Percentiles rank a stretch among this genome's conserved stretches.
These are phyloP conservation scores for Zaprionus camerounensis DNA, from an alignment of 1,140 invertebrate genomes.

Conservation along the genomic window DNA sequence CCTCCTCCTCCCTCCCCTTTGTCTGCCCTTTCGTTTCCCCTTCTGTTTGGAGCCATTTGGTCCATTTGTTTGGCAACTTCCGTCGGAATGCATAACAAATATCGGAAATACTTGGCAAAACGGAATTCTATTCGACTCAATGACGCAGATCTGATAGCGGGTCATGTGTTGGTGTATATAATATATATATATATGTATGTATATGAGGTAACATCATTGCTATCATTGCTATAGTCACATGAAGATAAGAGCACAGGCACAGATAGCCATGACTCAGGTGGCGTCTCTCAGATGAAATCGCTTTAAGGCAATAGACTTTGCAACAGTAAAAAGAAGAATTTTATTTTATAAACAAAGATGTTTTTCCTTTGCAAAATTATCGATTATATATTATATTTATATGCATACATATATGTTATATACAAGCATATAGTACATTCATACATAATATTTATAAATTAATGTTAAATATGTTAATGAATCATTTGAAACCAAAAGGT, in stretches of 20 bases:
- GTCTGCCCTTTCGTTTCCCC: neutral
- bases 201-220: neutral
- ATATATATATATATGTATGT: no score
- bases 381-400: no score
- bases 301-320: no score
- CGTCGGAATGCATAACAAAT: slow-evolving; percentile 16
- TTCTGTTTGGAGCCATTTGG: slow-evolving; percentile 6
- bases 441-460: no score
- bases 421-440: no score
- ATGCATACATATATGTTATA: no score
- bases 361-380: no score
- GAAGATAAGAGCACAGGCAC: neutral
- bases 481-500: no score
- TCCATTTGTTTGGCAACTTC: slow-evolving; percentile 23
- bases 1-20: neutral
- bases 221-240: neutral
- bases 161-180: neutral
- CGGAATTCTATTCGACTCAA: neutral
- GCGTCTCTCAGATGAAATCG: neutral
- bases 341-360: no score
- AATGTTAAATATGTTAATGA: no score
- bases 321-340: no score
- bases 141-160: slow-evolving; percentile 2
- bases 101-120: slow-evolving; percentile 18
- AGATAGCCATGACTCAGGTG: neutral